These are phyloP conservation scores for Nautilus pompilius DNA, from an alignment of 1,140 invertebrate genomes.

Conservation along the genomic window DNA sequence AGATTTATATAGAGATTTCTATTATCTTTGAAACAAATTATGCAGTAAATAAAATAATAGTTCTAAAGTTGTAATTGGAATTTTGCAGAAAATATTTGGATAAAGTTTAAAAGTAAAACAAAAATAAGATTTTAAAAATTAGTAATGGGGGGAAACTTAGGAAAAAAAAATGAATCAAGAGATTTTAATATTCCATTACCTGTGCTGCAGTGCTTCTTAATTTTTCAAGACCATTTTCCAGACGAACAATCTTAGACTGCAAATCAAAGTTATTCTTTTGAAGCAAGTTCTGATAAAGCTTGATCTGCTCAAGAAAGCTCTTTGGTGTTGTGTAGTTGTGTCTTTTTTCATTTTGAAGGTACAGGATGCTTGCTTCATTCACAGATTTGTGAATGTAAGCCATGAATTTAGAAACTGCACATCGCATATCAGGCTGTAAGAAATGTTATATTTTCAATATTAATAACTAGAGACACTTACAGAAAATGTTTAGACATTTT, in stretches of 20 bases:
- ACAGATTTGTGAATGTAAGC: constrained; percentile 91
- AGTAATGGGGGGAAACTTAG: too few species aligned
- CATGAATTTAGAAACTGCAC: constrained; percentile 81
- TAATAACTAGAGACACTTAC: too few species aligned
- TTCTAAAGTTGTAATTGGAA: too few species aligned
- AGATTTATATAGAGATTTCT: too few species aligned
- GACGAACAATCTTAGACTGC: constrained; percentile 74
- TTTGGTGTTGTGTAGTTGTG: constrained; percentile 98
- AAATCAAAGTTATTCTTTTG: constrained; percentile 79
- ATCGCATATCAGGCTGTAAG: constrained; percentile 41
- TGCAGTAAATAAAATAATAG: too few species aligned
- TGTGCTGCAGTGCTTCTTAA: constrained; percentile 73
- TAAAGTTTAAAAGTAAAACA: too few species aligned
- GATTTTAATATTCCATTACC: constrained; percentile 60
- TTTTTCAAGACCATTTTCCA: constrained; percentile 93
- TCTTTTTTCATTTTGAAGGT: constrained; percentile 82
- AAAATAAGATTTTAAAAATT: too few species aligned
- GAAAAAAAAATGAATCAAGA: too few species aligned
- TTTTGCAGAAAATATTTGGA: too few species aligned
- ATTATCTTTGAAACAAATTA: too few species aligned
- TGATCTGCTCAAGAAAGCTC: constrained; percentile 93
- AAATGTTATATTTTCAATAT: too few species aligned
- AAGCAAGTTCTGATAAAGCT: constrained; percentile 83
- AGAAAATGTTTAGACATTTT: too few species aligned
- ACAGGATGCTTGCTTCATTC: constrained; percentile 81